Conservation (phyloP, 2,888 invertebrate species). For the Philereme transversata region DNA sequence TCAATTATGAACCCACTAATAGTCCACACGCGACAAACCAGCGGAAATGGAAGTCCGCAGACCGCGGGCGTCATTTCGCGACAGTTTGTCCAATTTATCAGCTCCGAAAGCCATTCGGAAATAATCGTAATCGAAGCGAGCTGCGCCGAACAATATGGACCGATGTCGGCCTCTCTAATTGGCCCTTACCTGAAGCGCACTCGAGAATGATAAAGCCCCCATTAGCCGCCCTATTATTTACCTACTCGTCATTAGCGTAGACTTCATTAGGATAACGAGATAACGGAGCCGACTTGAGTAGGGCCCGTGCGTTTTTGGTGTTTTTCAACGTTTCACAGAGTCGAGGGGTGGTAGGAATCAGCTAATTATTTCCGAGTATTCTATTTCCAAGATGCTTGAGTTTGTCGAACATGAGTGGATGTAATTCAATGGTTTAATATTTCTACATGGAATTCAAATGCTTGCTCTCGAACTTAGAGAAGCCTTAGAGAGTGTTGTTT, state of each 20-base stretch:
- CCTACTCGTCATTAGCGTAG: conserved; percentile 84
- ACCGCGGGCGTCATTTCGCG: conserved; percentile 77
- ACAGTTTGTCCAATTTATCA: conserved; percentile 84
- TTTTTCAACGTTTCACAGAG: conserved; percentile 68
- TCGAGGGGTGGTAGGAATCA: conserved; percentile 52
- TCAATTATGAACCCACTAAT: conserved; percentile 24
- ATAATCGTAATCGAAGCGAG: conserved; percentile 83
- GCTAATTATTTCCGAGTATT: conserved; percentile 69
- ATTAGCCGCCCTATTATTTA: conserved; percentile 85
- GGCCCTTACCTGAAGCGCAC: conserved; percentile 84
- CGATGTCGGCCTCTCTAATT: conserved; percentile 82
- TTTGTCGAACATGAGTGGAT: conserved; percentile 21
- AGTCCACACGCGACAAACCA: conserved; percentile 62
- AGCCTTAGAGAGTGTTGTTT: too few species aligned
- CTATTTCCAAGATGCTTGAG: conserved; percentile 35
- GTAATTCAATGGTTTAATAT: conserved; percentile 4
- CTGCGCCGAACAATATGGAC: conserved; percentile 82
- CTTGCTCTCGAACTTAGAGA: too few species aligned
- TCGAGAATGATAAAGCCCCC: conserved; percentile 84
- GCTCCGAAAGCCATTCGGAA: conserved; percentile 76
- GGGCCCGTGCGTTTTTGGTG: conserved; percentile 70
- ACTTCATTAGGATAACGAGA: conserved; percentile 85
- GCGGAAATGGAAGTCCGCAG: conserved; percentile 73
- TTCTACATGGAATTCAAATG: not conserved
- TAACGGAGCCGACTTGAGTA: conserved; percentile 77